Percentiles rank a stretch among this genome's conserved stretches.
Conservation (phyloP, 1,140 invertebrate species). For the Drosophila simulans region DNA sequence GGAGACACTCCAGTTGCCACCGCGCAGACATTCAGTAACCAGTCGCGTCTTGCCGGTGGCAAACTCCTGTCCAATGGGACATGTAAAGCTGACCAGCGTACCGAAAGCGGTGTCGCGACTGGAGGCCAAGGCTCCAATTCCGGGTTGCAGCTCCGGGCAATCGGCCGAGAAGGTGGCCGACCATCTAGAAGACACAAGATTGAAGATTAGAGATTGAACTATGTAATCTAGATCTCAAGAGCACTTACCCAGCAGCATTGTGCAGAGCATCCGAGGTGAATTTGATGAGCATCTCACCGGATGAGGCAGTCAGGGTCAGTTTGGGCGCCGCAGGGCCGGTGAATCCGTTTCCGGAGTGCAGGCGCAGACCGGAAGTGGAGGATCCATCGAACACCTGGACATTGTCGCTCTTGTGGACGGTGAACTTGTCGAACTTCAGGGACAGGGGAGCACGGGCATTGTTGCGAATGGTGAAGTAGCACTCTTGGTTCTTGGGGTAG, state of each 20-base stretch:
- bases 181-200: slow-evolving; percentile 87
- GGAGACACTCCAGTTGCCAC: slow-evolving; percentile 96
- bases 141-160: slow-evolving; percentile 93
- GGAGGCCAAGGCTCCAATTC: slow-evolving; percentile 94
- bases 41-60: slow-evolving; percentile 94
- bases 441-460: slow-evolving; percentile 93
- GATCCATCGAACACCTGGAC: slow-evolving; percentile 96
- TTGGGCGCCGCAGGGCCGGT: slow-evolving; percentile 90
- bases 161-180: slow-evolving; percentile 97
- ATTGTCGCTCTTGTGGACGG: slow-evolving; percentile 93
- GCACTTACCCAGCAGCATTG: slow-evolving; percentile 86
- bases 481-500: slow-evolving; percentile 97
- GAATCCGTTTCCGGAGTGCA: slow-evolving; percentile 96
- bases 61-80: slow-evolving; percentile 97
- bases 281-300: slow-evolving; percentile 95
- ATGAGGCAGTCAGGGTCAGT: slow-evolving; percentile 95
- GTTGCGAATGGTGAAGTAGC: slow-evolving; percentile 94
- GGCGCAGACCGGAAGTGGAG: slow-evolving; percentile 92
- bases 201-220: not conserved
- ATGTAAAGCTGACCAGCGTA: slow-evolving; percentile 94
- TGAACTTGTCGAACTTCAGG: slow-evolving; percentile 93
- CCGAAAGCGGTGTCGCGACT: slow-evolving; percentile 96
- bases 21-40: slow-evolving; percentile 93
- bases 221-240: not conserved
- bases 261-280: slow-evolving; percentile 95